Evolutionary conservation across 2,113 vertebrate species (phyloP).

Genomic region (Saguinus imperator): DNA sequence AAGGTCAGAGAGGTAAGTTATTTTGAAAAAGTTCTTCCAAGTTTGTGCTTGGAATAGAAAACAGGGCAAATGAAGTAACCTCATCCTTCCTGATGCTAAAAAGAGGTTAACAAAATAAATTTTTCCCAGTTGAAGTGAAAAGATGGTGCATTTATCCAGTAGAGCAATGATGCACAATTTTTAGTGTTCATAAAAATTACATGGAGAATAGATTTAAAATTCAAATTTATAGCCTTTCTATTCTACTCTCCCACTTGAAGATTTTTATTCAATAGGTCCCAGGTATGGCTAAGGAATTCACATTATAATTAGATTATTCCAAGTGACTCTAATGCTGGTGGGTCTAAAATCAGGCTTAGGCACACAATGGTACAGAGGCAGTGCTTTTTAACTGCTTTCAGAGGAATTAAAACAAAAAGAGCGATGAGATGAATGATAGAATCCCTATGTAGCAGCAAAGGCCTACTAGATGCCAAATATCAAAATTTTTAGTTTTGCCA

Average conservation of each 20-base stretch:
- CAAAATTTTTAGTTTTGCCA: not conserved
- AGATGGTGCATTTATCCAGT: not conserved
- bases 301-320: not conserved
- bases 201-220: not conserved
- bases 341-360: not conserved
- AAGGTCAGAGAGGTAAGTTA: not conserved
- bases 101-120: not conserved
- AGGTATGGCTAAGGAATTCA: not conserved
- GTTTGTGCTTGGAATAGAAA: not conserved
- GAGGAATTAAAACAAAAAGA: not conserved
- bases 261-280: not conserved
- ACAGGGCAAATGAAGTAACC: not conserved
- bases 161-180: not conserved
- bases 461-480: not conserved
- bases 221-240: not conserved
- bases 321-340: not conserved
- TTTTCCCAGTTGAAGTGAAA: not conserved
- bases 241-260: not conserved
- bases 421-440: not conserved
- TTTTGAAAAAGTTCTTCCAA: not conserved
- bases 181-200: conserved; percentile 18
- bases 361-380: not conserved
- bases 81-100: not conserved
- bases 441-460: not conserved
- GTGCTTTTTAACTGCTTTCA: not conserved